Conservation (phyloP, 1,140 invertebrate species). For the Papilio glaucus region DNA sequence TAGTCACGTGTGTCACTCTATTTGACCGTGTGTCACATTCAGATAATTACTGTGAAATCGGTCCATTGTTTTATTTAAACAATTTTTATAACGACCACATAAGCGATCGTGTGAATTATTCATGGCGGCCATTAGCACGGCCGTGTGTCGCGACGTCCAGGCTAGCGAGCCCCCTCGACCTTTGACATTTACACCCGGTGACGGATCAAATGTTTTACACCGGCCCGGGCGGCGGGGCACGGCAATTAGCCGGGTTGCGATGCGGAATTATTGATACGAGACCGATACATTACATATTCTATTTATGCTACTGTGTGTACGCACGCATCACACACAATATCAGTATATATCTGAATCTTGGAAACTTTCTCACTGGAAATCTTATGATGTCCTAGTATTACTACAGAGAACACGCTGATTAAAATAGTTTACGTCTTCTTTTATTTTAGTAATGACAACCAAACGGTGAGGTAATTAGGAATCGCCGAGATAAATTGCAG, state of each 20-base stretch:
- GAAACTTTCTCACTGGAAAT: no score
- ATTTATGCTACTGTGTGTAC: background rate
- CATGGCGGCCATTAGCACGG: background rate
- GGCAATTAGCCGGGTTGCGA: background rate
- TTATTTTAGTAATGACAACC: no score
- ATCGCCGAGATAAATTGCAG: no score
- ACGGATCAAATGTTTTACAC: background rate
- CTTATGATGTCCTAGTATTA: no score
- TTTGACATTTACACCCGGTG: background rate
- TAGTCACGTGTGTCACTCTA: no score
- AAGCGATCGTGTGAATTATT: background rate
- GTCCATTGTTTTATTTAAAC: background rate
- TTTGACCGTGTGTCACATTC: background rate
- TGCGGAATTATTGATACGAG: constrained; percentile 8
- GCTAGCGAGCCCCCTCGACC: background rate
- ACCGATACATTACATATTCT: background rate
- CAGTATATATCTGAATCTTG: no score
- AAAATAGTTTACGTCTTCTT: no score
- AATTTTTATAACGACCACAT: constrained; percentile 2
- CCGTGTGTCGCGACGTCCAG: background rate
- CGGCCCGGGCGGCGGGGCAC: background rate
- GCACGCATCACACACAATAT: no score
- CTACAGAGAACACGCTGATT: no score
- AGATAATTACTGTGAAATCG: background rate
- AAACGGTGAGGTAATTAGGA: no score